Evolutionary conservation across 2,113 vertebrate genomes (phyloP), one percentile per base, ranked within the genome.

Genomic region (Castor canadensis): DNA sequence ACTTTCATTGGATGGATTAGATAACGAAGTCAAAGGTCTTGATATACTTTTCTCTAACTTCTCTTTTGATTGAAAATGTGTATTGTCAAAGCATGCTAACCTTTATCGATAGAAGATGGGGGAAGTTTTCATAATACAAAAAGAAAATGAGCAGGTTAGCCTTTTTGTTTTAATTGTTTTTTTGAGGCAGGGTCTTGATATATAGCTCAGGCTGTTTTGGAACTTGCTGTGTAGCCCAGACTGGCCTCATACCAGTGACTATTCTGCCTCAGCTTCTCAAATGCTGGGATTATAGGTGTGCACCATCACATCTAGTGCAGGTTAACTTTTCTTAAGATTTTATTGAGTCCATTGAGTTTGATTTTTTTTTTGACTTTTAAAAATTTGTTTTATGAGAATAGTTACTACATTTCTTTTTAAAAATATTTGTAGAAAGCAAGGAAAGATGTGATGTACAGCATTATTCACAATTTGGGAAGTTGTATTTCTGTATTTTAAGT

Each of bases 11-110:
- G 99, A 99, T 96, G 97, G 97, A 72, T 96, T 98, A 90, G 98
- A 98, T 88, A 97, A 98, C 87, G 97, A 99, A 96, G 98, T 99
- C 13, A 99, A 99, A 98, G 99, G 99, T 99, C 98, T 96, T 85
- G 82, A 92, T 91, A 89, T 69, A 87, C n/a, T 97, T 60, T 97
- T 96, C 82, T 96, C 17, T 90, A 96, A 95, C n/a, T 97, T 58
- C 4, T 97, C 4, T 80, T 56, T 87, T 91, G 30, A 47, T 91
- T 94, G 89, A 87, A 92, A 95, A 87, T 92, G 45, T 88, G n/a
- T 32, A 75, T 16, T 95, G 56, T 96, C 95, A 32, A 94, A 92
- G 62, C 72, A 90, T 93, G 82, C 20, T 95, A 85, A 64, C 38
- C 56, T 94, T 93, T 84, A 47, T 86, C 95, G 49, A 12, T 91